Evolutionary conservation across 2,888 invertebrate genomes (phyloP).

Genomic region (Frankliniella intonsa): DNA sequence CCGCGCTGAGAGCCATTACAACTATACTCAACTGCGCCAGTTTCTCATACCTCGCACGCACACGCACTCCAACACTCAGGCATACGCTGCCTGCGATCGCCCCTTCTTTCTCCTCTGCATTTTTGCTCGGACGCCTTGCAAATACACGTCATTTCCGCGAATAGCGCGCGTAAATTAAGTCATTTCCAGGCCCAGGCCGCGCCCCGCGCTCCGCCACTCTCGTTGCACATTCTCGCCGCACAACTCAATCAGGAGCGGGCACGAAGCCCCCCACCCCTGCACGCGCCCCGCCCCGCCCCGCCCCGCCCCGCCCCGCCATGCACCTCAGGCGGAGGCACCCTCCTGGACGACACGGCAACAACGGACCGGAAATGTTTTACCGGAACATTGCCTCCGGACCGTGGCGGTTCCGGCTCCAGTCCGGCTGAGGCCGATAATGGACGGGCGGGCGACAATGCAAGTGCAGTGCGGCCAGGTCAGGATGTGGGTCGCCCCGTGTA

Average conservation of each 20-base stretch:
- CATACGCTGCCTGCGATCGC: too few species aligned
- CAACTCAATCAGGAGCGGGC: background rate
- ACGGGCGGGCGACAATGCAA: background rate
- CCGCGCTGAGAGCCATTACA: too few species aligned
- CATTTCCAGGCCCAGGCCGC: background rate
- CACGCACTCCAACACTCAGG: too few species aligned
- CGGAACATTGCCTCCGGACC: background rate
- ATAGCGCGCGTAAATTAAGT: too few species aligned
- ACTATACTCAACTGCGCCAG: too few species aligned
- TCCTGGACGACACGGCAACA: background rate
- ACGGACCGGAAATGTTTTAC: background rate
- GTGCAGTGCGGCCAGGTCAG: too few species aligned
- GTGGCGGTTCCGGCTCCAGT: background rate
- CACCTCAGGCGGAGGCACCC: background rate
- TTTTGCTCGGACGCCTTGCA: too few species aligned
- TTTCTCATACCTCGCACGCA: too few species aligned
- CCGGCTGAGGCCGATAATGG: too few species aligned
- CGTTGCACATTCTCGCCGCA: background rate
- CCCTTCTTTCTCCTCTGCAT: too few species aligned
- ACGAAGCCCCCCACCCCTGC: background rate
- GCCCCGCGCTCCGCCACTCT: background rate
- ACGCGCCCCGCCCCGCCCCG: background rate
- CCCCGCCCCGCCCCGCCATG: background rate
- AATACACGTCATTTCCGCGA: too few species aligned
- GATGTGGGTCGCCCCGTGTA: too few species aligned